Percentiles rank a stretch among this genome's conserved stretches.
Conservation (phyloP, 2,113 vertebrate species). For the Ginglymostoma cirratum region DNA sequence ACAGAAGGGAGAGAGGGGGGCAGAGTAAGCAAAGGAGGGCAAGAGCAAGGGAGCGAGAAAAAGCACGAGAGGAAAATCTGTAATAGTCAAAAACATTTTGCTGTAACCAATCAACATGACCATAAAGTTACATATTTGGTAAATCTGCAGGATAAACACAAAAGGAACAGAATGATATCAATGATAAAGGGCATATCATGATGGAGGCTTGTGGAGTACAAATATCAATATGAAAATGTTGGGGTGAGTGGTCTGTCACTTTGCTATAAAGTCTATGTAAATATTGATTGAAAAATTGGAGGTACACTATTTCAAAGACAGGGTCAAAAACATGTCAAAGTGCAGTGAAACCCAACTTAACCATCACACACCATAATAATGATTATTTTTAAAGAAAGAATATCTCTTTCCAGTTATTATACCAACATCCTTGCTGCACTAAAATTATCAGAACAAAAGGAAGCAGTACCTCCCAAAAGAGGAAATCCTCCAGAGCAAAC, state of each 20-base stretch:
- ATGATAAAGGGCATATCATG: too few species aligned
- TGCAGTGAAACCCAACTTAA: not conserved
- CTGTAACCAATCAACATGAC: not conserved
- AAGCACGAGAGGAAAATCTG: too few species aligned
- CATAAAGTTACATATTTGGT: not conserved
- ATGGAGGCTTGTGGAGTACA: too few species aligned
- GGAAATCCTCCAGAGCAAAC: not conserved
- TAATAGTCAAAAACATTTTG: too few species aligned
- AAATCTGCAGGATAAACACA: not conserved
- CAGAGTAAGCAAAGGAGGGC: too few species aligned
- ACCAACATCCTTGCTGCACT: not conserved
- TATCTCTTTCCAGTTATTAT: not conserved
- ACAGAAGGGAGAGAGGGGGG: not conserved
- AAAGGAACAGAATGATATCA: too few species aligned
- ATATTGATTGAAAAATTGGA: not conserved
- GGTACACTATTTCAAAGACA: not conserved
- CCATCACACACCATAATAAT: not conserved
- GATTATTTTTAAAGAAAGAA: not conserved
- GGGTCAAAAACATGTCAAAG: not conserved
- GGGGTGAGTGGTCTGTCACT: too few species aligned
- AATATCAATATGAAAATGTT: too few species aligned
- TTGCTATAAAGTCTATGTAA: too few species aligned
- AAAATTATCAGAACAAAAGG: not conserved
- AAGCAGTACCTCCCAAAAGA: not conserved
- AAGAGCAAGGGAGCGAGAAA: too few species aligned